These are phyloP conservation scores for Rhingia campestris DNA, from an alignment of 2,888 invertebrate genomes.

Conservation along the genomic window DNA sequence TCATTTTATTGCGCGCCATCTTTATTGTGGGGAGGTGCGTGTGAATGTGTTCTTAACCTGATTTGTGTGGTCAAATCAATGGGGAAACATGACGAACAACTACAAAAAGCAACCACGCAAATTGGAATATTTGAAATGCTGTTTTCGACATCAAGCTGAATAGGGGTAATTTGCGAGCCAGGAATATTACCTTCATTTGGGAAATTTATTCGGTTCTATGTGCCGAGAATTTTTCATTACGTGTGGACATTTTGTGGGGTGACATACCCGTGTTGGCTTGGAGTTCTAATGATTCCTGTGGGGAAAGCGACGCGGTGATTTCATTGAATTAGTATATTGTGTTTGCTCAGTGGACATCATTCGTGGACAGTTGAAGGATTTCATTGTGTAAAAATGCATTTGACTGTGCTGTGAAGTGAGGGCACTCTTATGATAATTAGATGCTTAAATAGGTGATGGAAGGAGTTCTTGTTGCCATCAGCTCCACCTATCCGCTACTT, in stretches of 20 bases:
- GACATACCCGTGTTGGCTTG: not conserved
- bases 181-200: slow-evolving; percentile 32
- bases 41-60: not conserved
- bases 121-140: slow-evolving; percentile 42
- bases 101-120: slow-evolving; percentile 8
- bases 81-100: slow-evolving; percentile 44
- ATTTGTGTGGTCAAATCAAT: slow-evolving; percentile 34
- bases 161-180: slow-evolving; percentile 25
- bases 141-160: slow-evolving; percentile 12
- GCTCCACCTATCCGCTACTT: no score
- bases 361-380: not conserved
- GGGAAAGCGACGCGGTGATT: slow-evolving; percentile 30
- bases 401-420: slow-evolving; percentile 11
- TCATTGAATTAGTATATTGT: slow-evolving; percentile 41
- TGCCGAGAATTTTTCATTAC: not conserved
- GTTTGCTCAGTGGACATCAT: slow-evolving; percentile 3
- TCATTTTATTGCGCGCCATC: slow-evolving; percentile 18
- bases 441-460: not conserved
- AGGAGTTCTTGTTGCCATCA: not conserved
- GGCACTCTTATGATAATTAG: slow-evolving; percentile 13
- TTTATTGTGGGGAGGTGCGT: not conserved
- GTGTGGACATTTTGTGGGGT: not conserved
- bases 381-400: not conserved
- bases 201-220: not conserved
- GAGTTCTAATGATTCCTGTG: slow-evolving; percentile 12